phyloP scores from a whole-genome alignment of 1,140 invertebrate genomes.

The Luehdorfia chinensis region DNA sequence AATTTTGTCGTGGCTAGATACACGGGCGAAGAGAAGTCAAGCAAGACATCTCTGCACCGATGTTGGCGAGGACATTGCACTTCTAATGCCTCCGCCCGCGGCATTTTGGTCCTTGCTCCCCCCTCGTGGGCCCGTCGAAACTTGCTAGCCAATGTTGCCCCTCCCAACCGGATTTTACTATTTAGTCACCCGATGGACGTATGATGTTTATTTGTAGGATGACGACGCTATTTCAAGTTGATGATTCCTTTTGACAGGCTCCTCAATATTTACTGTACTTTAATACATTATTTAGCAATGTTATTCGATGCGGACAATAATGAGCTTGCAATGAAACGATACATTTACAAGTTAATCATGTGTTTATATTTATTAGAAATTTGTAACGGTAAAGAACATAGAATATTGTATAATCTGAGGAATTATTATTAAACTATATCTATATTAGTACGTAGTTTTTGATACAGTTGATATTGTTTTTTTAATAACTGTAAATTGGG shows the following conservation, averaged over 20 bases:
- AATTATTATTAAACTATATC: too few species aligned
- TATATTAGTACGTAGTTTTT: too few species aligned
- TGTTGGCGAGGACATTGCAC: conserved; percentile 75
- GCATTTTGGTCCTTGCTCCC: conserved; percentile 51
- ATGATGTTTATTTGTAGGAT: conserved; percentile 32
- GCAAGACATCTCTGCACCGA: conserved; percentile 55
- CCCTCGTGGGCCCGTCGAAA: conserved; percentile 57
- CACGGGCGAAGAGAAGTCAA: conserved; percentile 37
- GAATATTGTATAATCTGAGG: too few species aligned
- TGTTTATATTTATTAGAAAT: too few species aligned
- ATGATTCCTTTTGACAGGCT: not conserved
- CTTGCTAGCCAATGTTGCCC: conserved; percentile 55
- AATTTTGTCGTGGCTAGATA: conserved; percentile 43
- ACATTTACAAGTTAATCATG: too few species aligned
- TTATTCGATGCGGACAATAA: too few species aligned
- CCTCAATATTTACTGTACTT: not conserved
- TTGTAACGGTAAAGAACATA: too few species aligned
- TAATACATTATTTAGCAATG: not conserved
- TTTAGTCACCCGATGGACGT: conserved; percentile 52
- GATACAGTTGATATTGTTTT: too few species aligned
- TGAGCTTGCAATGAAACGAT: too few species aligned
- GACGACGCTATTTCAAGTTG: conserved; percentile 10
- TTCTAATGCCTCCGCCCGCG: conserved; percentile 43
- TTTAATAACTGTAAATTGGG: too few species aligned
- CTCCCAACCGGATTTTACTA: conserved; percentile 62